Evolutionary conservation across 2,888 invertebrate genomes (phyloP).

Genomic region (Philaethria dido): DNA sequence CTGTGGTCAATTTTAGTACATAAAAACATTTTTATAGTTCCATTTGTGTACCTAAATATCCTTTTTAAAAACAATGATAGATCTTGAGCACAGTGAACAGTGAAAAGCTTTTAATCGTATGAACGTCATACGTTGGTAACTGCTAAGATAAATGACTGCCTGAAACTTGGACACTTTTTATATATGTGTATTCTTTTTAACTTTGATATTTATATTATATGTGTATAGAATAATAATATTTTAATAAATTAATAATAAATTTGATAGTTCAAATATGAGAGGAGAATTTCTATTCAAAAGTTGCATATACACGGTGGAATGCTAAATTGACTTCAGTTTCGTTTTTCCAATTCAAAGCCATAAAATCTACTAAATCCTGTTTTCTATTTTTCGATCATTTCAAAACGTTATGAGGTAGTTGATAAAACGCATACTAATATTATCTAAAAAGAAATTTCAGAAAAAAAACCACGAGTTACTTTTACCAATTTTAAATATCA

Average conservation of each 20-base stretch:
- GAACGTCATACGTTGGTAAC: not conserved
- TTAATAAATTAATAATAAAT: not conserved
- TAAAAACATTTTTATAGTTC: not conserved
- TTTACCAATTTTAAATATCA: no score
- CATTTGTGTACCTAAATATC: not conserved
- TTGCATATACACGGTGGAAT: not conserved
- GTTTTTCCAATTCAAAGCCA: not conserved
- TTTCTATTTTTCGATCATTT: not conserved
- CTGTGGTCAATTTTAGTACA: not conserved
- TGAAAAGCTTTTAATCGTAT: constrained; percentile 19
- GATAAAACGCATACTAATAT: no score
- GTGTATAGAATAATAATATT: not conserved
- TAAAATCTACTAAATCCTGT: no score
- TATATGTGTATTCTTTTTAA: not conserved
- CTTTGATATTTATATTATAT: not conserved
- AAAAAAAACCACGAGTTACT: no score
- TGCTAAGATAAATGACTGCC: not conserved
- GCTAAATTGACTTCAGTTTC: no score
- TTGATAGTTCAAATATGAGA: not conserved
- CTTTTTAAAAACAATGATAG: not conserved
- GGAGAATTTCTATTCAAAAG: not conserved
- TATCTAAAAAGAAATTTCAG: no score
- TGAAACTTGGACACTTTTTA: not conserved
- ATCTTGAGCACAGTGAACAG: constrained; percentile 1
- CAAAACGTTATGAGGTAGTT: no score